Conservation (phyloP, 2,113 vertebrate genomes). For the Clarias batrachus region DNA sequence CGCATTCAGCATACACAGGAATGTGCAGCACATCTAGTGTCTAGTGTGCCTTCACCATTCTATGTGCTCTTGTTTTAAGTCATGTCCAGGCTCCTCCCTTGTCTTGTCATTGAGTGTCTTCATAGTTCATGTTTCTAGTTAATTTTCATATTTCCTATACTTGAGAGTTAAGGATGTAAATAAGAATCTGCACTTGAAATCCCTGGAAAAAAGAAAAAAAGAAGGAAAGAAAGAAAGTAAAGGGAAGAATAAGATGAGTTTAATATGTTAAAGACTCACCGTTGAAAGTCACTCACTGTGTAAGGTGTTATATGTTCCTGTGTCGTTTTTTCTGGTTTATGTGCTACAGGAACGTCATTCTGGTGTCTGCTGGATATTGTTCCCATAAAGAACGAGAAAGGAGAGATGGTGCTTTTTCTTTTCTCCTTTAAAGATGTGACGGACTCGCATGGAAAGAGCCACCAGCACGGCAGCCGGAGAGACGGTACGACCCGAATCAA, state of each 20-base stretch:
- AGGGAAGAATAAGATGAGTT: neutral
- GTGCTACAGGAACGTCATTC: slow-evolving; percentile 79
- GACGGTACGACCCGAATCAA: slow-evolving; percentile 69
- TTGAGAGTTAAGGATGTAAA: no score
- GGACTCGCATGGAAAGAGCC: slow-evolving; percentile 74
- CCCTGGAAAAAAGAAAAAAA: neutral
- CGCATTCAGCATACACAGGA: no score
- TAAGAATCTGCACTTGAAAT: no score
- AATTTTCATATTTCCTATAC: no score
- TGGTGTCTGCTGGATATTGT: slow-evolving; percentile 94
- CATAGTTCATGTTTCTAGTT: no score
- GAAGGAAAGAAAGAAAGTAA: neutral
- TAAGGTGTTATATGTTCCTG: neutral
- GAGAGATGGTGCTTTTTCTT: slow-evolving; percentile 94
- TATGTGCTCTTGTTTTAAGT: no score
- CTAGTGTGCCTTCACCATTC: no score
- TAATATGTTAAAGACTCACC: neutral
- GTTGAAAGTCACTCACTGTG: neutral
- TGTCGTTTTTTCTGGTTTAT: neutral
- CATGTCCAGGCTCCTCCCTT: no score
- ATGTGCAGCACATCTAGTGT: no score
- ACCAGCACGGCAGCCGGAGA: slow-evolving; percentile 64
- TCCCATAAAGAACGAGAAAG: slow-evolving; percentile 96
- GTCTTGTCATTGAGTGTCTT: no score
- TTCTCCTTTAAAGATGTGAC: slow-evolving; percentile 97